phyloP scores from a whole-genome alignment of 2,888 invertebrate genomes.

The Strigamia transsilvanica region DNA sequence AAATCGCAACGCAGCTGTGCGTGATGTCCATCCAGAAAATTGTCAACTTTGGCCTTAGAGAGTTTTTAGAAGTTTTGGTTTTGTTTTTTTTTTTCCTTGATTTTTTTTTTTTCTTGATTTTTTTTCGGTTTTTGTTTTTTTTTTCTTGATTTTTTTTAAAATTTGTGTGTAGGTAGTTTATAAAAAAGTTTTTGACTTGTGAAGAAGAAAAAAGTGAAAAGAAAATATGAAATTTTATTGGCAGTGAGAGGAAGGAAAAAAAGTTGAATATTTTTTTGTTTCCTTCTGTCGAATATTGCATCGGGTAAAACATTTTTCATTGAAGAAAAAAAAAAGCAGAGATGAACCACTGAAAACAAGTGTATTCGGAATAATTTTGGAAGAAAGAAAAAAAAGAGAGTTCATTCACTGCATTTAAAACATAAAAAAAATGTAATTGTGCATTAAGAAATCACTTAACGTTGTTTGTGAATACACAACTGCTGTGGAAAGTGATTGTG shows the following conservation, averaged over 20 bases:
- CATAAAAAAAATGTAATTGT: conserved; percentile 32
- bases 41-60: conserved; percentile 52
- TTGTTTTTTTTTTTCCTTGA: neutral
- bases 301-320: conserved; percentile 15
- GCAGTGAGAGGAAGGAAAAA: conserved; percentile 38
- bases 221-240: conserved; percentile 31
- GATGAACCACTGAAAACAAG: conserved; percentile 1
- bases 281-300: conserved; percentile 39
- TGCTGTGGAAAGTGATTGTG: conserved; percentile 9
- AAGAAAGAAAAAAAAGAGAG: neutral
- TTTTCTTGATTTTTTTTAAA: neutral
- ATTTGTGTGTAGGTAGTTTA: conserved; percentile 34
- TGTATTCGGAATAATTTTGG: neutral
- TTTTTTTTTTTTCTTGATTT: neutral
- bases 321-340: neutral
- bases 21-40: conserved; percentile 27
- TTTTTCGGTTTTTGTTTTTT: conserved; percentile 23
- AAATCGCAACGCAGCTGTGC: conserved; percentile 34
- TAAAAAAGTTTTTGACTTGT: neutral
- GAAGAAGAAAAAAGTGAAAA: conserved; percentile 33
- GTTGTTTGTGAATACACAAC: neutral
- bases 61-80: conserved; percentile 18
- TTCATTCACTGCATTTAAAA: conserved; percentile 36
- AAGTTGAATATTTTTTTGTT: conserved; percentile 38
- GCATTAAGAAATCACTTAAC: conserved; percentile 31